Conservation (phyloP, 2,888 invertebrate species). For the Lamproptera curius region DNA sequence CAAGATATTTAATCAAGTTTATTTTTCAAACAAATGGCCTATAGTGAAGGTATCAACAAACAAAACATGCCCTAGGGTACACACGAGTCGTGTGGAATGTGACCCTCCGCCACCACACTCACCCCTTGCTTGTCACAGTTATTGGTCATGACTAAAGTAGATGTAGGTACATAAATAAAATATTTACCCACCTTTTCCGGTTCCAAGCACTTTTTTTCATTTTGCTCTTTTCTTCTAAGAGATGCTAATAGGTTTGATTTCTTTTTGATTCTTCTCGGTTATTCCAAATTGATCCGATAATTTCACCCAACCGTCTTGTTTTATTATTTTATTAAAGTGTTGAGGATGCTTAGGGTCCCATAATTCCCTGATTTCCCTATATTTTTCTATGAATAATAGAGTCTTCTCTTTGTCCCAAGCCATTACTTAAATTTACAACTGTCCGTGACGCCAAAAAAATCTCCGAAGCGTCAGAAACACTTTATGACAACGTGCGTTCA, state of each 20-base stretch:
- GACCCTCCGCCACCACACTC: no score
- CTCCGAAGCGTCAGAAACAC: no score
- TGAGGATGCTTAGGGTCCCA: constrained; percentile 28
- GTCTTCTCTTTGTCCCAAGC: constrained; percentile 28
- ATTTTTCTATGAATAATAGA: constrained; percentile 29
- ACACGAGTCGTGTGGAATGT: no score
- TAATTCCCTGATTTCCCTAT: constrained; percentile 27
- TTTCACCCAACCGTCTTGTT: constrained; percentile 29
- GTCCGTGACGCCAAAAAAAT: no score
- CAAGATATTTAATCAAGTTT: background rate
- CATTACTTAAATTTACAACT: no score
- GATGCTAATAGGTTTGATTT: constrained; percentile 23
- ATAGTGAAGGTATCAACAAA: constrained; percentile 11
- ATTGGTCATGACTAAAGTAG: constrained; percentile 9
- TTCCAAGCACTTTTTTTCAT: constrained; percentile 28
- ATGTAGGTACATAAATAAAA: no score
- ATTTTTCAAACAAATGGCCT: constrained; percentile 1
- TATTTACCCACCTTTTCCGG: no score
- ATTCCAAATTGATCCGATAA: constrained; percentile 28
- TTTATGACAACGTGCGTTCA: no score
- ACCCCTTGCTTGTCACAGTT: no score
- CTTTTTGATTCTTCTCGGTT: constrained; percentile 7
- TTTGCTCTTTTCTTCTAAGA: constrained; percentile 26
- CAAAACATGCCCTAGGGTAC: constrained; percentile 15
- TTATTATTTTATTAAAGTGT: constrained; percentile 30